A percentile compares a stretch with the other conserved stretches of the same genome.
phyloP scores from a whole-genome alignment of 2,797 vertebrate species.

The Astyanax mexicanus region DNA sequence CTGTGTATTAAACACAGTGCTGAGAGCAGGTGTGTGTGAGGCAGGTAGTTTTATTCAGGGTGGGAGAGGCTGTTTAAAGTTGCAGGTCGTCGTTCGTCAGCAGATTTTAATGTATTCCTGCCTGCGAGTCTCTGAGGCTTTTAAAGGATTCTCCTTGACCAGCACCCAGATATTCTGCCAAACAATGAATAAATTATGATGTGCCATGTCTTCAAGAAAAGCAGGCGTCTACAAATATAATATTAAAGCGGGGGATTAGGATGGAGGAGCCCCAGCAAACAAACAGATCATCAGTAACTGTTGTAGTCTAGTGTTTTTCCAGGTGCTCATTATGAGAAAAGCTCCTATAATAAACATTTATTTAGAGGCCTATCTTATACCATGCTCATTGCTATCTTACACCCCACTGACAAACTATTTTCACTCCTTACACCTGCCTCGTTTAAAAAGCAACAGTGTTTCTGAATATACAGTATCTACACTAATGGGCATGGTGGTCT shows the following conservation, averaged over 20 bases:
- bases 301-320: no score
- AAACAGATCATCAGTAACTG: not conserved
- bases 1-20: not conserved
- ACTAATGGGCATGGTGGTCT: no score
- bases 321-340: no score
- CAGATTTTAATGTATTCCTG: constrained; percentile 3
- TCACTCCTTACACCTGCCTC: no score
- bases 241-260: not conserved
- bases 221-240: not conserved
- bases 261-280: not conserved
- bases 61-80: constrained; percentile 9
- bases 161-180: not conserved
- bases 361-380: no score
- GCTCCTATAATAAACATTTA: no score
- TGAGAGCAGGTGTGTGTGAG: not conserved
- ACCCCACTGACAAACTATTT: no score
- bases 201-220: not conserved
- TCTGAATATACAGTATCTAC: no score
- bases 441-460: no score
- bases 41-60: not conserved
- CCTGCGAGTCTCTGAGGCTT: constrained; percentile 6
- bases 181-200: constrained; percentile 2
- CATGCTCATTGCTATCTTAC: no score
- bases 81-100: not conserved
- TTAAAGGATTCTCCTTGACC: not conserved